phyloP scores from a whole-genome alignment of 1,140 invertebrate species.

The Paraescarpia echinospica region DNA sequence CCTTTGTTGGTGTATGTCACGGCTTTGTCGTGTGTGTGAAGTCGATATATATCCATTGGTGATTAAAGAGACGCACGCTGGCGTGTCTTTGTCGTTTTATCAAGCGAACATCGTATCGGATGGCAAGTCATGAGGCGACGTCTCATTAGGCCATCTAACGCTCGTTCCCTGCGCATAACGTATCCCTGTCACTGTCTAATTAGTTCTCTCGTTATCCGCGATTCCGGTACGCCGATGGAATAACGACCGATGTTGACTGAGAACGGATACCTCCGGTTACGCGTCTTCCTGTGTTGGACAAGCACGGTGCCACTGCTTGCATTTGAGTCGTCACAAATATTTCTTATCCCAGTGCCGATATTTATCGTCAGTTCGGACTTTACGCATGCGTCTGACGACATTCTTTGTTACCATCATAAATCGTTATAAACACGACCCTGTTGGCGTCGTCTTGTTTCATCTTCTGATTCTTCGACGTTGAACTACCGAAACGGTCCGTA shows the following conservation, averaged over 20 bases:
- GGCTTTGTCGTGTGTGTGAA: not conserved
- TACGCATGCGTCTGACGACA: too few species aligned
- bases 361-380: too few species aligned
- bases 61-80: not conserved
- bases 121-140: not conserved
- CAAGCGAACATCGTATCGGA: not conserved
- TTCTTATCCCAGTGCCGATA: not conserved
- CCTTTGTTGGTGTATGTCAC: not conserved
- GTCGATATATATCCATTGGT: not conserved
- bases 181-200: not conserved
- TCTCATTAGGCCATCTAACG: not conserved
- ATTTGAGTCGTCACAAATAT: not conserved
- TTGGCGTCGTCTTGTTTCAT: not conserved
- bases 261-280: not conserved
- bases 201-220: slow-evolving; percentile 3
- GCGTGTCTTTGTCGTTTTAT: not conserved
- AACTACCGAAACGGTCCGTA: not conserved
- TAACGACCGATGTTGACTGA: not conserved
- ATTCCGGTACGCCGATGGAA: not conserved
- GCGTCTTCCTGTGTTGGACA: not conserved
- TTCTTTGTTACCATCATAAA: not conserved
- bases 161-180: not conserved
- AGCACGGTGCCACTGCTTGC: not conserved
- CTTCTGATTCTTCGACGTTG: not conserved
- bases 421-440: not conserved